Base-by-base conservation (phyloP, 2,113 vertebrate species). In the Rhinoptilus africanus region DNA sequence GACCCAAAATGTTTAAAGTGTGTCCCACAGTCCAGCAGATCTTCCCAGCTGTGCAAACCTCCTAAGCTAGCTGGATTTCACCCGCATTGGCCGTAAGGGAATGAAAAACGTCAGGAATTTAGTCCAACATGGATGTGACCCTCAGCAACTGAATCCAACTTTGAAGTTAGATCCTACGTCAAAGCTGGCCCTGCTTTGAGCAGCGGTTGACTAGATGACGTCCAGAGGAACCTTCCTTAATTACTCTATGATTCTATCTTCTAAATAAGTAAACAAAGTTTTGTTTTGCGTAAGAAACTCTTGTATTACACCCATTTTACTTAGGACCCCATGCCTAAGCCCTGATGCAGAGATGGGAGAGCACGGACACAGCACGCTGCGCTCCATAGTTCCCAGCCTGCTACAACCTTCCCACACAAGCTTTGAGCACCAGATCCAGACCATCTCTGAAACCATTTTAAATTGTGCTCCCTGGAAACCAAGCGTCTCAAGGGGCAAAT, bases 41-140 rank as follows among this genome's bases (percentile, higher is more conserved):
- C 56, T 34, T 82, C 48, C 9, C 34, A 72, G 27, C 19, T 20
- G 20, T 37, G 82, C 24, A 37, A 72, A 72, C 8, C 41, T 63
- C 66, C 37, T 24, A 14, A 53, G 1, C 18, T 5, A 32, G 21
- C 43, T 43, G 53, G 18, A 26, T 35, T 92, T 79, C 63, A 56
- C 27, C 62, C 64, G 0, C 4, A 72, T 3, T 35, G 48, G 34
- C 30, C 35, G 24, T 6, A 39, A 0, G 32, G 64, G 27, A 68
- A 47, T 20, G 27, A 85, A 68, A 88, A 56, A 53, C 5, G 35
- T 12, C 34, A 62, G 47, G 48, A 37, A 13, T 64, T 68, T 23
- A 60, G 4, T 12, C 18, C 47, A 56, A 89, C 21, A 54, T 80
- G 39, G 63, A 73, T 35, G 41, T 1, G 2, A 63, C 12, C 50